Conservation (phyloP, 2,797 vertebrate genomes). For the Chiroxiphia lanceolata region DNA sequence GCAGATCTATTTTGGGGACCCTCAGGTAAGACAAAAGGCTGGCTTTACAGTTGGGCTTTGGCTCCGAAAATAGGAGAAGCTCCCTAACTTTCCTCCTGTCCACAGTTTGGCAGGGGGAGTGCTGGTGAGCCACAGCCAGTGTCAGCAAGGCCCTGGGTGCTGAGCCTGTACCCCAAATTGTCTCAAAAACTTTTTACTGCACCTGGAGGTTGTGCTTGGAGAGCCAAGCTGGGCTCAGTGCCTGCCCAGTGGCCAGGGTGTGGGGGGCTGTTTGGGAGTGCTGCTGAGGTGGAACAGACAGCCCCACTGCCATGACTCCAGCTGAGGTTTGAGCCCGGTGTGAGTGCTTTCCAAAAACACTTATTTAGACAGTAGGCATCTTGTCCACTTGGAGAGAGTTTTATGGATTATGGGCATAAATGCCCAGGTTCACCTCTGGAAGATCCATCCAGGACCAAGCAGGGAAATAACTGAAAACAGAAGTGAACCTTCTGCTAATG, state of each 20-base stretch:
- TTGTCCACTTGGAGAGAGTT: background rate
- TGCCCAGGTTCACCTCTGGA: background rate
- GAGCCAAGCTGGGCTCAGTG: accelerated
- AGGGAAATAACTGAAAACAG: background rate
- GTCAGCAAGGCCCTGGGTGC: background rate
- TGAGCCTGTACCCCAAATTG: background rate
- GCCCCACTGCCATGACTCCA: background rate
- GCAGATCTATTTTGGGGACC: conserved; percentile 98
- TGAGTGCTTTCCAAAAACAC: background rate
- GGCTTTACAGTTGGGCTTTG: background rate
- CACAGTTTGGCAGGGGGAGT: accelerated
- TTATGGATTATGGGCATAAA: background rate
- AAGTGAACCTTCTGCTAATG: background rate
- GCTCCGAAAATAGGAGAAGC: background rate
- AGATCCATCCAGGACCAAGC: background rate
- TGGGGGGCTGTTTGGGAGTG: background rate
- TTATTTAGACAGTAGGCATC: background rate
- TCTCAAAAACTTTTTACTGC: background rate
- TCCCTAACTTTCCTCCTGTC: background rate
- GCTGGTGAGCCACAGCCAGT: background rate
- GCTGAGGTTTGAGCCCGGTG: background rate
- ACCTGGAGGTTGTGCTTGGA: background rate
- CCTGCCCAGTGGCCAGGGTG: accelerated
- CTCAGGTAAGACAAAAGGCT: conserved; percentile 78
- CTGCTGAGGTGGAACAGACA: background rate